phyloP scores from a whole-genome alignment of 2,888 invertebrate species.

The Drosophila flavopinicola region DNA sequence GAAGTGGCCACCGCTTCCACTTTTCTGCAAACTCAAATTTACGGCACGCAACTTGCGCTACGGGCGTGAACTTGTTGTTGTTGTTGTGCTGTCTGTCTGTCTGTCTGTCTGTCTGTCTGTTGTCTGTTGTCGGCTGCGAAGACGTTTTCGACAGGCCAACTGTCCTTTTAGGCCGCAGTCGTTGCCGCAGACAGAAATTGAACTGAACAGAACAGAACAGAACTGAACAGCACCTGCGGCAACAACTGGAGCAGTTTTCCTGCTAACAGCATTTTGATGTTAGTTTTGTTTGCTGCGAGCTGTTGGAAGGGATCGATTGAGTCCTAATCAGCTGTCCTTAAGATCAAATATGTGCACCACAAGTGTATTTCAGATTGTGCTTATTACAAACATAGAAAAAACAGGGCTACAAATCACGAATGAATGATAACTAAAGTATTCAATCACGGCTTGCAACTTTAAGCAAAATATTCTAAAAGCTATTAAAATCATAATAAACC shows the following conservation, averaged over 20 bases:
- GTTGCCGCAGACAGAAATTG: slow-evolving; percentile 49
- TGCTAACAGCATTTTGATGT: slow-evolving; percentile 59
- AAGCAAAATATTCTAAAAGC: too few species aligned
- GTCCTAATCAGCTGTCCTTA: slow-evolving; percentile 26
- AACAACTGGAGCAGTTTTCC: slow-evolving; percentile 36
- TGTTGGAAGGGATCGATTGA: slow-evolving; percentile 26
- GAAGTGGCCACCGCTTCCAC: slow-evolving; percentile 36
- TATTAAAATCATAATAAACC: too few species aligned
- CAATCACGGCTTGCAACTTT: too few species aligned
- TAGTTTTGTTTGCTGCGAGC: slow-evolving; percentile 30
- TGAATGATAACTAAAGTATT: too few species aligned
- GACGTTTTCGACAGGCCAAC: slow-evolving; percentile 69
- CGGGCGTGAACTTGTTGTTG: slow-evolving; percentile 63
- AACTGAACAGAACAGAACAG: too few species aligned
- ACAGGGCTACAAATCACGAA: background rate
- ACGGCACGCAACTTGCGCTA: slow-evolving; percentile 71
- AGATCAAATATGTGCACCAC: slow-evolving; percentile 8
- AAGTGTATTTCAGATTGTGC: slow-evolving; percentile 16
- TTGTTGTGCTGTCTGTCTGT: slow-evolving; percentile 15
- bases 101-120: slow-evolving; percentile 20
- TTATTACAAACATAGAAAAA: slow-evolving; percentile 5
- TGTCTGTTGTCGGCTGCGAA: slow-evolving; percentile 44
- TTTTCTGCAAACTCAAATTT: slow-evolving; percentile 61
- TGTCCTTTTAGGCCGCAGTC: slow-evolving; percentile 62
- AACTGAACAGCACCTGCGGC: slow-evolving; percentile 54